Conservation (phyloP, 2,888 invertebrate species). For the Lasioglossum leucozonium region DNA sequence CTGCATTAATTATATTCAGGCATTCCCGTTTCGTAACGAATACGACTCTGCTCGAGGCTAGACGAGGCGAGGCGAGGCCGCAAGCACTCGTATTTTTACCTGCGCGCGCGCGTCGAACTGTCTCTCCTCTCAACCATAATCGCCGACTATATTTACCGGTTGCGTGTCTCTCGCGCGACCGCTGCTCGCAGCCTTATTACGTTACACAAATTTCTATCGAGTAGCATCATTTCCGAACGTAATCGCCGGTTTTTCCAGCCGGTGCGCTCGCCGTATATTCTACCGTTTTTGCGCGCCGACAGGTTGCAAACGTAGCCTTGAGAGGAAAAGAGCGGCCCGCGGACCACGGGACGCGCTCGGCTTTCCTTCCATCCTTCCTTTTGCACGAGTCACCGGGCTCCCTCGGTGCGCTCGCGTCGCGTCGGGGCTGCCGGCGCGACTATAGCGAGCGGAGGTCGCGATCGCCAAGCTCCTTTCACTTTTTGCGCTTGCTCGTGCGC, state of each 20-base stretch:
- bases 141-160: conserved; percentile 52
- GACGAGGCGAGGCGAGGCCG: conserved; percentile 7
- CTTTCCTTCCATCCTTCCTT: background rate
- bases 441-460: background rate
- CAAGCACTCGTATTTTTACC: conserved; percentile 20
- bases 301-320: background rate
- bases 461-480: background rate
- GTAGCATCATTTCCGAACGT: conserved; percentile 39
- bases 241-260: conserved; percentile 41
- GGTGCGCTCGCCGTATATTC: background rate
- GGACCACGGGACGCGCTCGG: background rate
- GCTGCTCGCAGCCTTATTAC: conserved; percentile 27
- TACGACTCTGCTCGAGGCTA: background rate
- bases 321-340: background rate
- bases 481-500: background rate
- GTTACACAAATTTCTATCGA: conserved; percentile 47
- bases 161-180: conserved; percentile 15
- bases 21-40: conserved; percentile 17
- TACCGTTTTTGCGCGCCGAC: background rate
- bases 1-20: conserved; percentile 7
- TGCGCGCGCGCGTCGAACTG: conserved; percentile 40
- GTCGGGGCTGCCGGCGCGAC: background rate
- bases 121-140: conserved; percentile 24
- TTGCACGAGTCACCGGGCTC: background rate
- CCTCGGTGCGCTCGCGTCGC: background rate